A percentile compares a stretch with the other conserved stretches of the same genome.
Evolutionary conservation across 1,140 invertebrate genomes (phyloP).

Genomic region (Vanessa tameamea): DNA sequence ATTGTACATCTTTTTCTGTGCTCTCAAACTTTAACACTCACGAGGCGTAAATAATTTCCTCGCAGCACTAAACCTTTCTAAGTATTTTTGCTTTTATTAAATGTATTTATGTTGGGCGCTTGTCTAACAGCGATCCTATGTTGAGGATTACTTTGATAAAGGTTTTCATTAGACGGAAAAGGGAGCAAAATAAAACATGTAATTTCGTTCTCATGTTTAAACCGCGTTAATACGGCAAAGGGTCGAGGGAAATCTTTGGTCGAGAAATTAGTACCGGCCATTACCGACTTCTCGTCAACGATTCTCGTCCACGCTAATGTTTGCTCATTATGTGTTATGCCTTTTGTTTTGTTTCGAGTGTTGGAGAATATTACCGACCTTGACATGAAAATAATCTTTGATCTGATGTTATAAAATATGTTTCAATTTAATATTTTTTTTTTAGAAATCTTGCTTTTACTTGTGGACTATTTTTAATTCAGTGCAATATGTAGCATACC

Average conservation of each 20-base stretch:
- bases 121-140: slow-evolving; percentile 36
- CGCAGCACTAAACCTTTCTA: background rate
- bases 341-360: slow-evolving; percentile 10
- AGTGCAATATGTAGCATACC: background rate
- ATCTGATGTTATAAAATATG: background rate
- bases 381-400: slow-evolving; percentile 1
- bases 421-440: background rate
- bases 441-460: too few relatives aligned
- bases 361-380: background rate
- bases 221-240: slow-evolving; percentile 56
- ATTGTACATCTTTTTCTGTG: background rate
- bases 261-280: slow-evolving; percentile 47
- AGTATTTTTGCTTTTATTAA: slow-evolving; percentile 3
- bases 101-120: slow-evolving; percentile 11
- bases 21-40: background rate
- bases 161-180: slow-evolving; percentile 57
- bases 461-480: background rate
- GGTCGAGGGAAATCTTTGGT: slow-evolving; percentile 54
- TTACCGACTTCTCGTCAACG: slow-evolving; percentile 38
- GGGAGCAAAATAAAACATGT: slow-evolving; percentile 52
- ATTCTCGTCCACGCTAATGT: slow-evolving; percentile 20
- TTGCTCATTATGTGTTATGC: slow-evolving; percentile 21
- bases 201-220: slow-evolving; percentile 59
- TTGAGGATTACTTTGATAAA: slow-evolving; percentile 56
- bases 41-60: background rate